phyloP scores from a whole-genome alignment of 2,888 invertebrate species.

The Drosophila antonietae region DNA sequence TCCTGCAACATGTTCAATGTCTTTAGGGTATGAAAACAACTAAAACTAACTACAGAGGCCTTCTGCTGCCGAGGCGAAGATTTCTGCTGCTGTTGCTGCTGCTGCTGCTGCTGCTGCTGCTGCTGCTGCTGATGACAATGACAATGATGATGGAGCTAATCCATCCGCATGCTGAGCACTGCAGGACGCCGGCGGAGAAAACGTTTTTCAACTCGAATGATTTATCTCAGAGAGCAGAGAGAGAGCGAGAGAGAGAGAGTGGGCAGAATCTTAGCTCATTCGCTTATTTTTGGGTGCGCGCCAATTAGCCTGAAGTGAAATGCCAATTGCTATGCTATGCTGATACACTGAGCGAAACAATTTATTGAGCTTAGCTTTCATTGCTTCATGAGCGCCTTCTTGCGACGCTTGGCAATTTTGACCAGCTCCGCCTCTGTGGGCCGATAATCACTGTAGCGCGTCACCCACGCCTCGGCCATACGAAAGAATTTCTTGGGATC shows the following conservation, averaged over 20 bases:
- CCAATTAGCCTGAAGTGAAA: constrained; percentile 57
- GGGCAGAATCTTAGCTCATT: constrained; percentile 24
- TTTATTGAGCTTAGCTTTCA: neutral
- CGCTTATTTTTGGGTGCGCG: constrained; percentile 4
- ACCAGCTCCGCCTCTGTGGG: constrained; percentile 87
- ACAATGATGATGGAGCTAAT: constrained; percentile 67
- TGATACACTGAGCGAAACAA: neutral
- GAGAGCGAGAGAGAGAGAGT: neutral
- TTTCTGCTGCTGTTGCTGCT: constrained; percentile 8
- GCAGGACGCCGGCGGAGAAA: constrained; percentile 44
- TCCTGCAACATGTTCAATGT: neutral
- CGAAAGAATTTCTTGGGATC: constrained; percentile 98
- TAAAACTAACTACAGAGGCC: constrained; percentile 43
- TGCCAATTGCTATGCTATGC: neutral
- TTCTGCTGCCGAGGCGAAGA: constrained; percentile 11
- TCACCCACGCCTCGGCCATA: constrained; percentile 98
- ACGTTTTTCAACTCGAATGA: constrained; percentile 66
- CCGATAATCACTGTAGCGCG: constrained; percentile 98
- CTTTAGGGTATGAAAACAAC: constrained; percentile 35
- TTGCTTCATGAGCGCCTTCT: constrained; percentile 8
- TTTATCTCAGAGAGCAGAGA: constrained; percentile 49
- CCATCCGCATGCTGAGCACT: constrained; percentile 54
- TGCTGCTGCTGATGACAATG: constrained; percentile 58
- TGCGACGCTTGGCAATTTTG: constrained; percentile 38
- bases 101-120: constrained; percentile 14